Base-by-base conservation (phyloP, 2,797 vertebrate genomes). In the Erethizon dorsatum region DNA sequence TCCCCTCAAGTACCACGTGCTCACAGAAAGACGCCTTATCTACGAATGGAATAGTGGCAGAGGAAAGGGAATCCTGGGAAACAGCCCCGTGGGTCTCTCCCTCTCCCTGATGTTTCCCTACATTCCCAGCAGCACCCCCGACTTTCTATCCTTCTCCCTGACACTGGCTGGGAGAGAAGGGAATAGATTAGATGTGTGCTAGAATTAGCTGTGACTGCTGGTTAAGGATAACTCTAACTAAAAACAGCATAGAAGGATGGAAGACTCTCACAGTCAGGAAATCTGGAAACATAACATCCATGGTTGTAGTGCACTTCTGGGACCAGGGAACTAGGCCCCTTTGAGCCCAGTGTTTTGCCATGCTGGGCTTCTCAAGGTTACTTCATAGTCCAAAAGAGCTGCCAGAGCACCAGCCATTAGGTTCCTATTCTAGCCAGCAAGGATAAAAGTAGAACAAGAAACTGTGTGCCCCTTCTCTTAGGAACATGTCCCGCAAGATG, bases 61-160 rank as follows among this genome's bases (percentile, higher is more conserved):
- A 41, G 2, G 6, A 5, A 56, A 78, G 45, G 67, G 26, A 5
- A 1, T 14, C 5, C 59, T 57, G 18, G 24, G 79, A 28, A 33
- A 0, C 10, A 0, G 24, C 28, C 28, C 5, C 6, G 1, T 0
- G 2, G 31, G 1, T 9, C 20, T 83, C 8, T 26, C 20, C 59
- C n/a, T 1, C 15, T 20, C 1, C 1, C 71, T 4, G 37, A 0
- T 2, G 14, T 14, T 31, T 63, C 50, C 10, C 6, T 2, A 2
- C 18, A 1, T 0, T 10, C 11, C 9, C 65, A 65, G 94, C 9
- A 2, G 8, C 28, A 31, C 15, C 31, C 20, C 37, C 20, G 28
- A 17, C 71, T 5, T 86, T n/a, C 67, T 47, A 14, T 41, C 20
- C 33, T 22, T 47, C 24, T 57, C 65, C n/a, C 61, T 28, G 24